Conservation (phyloP, 2,888 invertebrate genomes). For the Luperina testacea region DNA sequence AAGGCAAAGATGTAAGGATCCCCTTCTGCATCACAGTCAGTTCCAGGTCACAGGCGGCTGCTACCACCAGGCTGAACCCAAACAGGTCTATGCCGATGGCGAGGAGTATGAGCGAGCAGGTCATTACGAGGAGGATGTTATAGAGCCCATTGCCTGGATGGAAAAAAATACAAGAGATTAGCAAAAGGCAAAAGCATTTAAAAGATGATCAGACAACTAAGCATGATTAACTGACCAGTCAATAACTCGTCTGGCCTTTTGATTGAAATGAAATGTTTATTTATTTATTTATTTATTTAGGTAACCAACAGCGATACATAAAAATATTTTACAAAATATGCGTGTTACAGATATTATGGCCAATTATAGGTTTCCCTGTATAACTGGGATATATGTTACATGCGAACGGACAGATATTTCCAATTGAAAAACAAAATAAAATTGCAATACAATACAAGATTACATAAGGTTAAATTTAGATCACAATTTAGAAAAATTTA, state of each 20-base stretch:
- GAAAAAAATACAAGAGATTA: background rate
- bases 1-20: conserved; percentile 89
- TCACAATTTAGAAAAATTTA: too few relatives aligned
- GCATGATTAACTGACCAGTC: background rate
- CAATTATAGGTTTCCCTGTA: too few relatives aligned
- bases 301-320: too few relatives aligned
- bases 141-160: conserved; percentile 83
- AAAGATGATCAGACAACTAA: background rate
- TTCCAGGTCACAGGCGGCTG: conserved; percentile 89
- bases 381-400: too few relatives aligned
- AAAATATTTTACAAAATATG: too few relatives aligned
- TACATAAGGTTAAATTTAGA: too few relatives aligned
- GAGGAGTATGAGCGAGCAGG: conserved; percentile 86
- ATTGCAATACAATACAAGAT: too few relatives aligned
- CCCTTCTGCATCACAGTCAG: conserved; percentile 89
- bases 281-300: too few relatives aligned
- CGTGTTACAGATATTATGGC: too few relatives aligned
- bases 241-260: background rate
- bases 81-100: conserved; percentile 90
- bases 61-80: conserved; percentile 89
- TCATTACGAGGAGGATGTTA: conserved; percentile 79
- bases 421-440: too few relatives aligned
- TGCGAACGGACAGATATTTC: too few relatives aligned
- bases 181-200: background rate
- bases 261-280: background rate